These are phyloP conservation scores for Venustoraphidia nigricollis DNA, from an alignment of 2,888 invertebrate species.

Conservation along the genomic window DNA sequence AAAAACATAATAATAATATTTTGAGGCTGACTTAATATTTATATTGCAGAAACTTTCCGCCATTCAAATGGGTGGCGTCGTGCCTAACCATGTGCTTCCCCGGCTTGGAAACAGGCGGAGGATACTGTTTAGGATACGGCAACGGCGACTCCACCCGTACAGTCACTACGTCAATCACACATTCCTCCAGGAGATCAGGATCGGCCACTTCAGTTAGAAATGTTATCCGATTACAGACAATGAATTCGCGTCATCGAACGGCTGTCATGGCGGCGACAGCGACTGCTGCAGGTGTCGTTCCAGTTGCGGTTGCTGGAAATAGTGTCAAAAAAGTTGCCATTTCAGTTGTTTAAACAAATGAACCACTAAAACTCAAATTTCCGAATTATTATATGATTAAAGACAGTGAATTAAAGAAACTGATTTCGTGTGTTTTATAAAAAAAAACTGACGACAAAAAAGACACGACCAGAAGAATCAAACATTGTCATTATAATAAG, in stretches of 20 bases:
- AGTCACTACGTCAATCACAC: constrained; percentile 24
- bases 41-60: constrained; percentile 41
- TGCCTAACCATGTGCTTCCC: constrained; percentile 24
- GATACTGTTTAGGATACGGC: constrained; percentile 22
- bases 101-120: constrained; percentile 17
- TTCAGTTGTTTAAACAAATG: too few species aligned
- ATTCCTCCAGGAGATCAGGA: constrained; percentile 15
- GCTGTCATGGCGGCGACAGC: background rate
- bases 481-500: too few species aligned
- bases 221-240: too few species aligned
- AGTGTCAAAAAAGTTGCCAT: background rate
- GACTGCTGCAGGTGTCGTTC: background rate
- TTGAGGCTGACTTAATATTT: constrained; percentile 8
- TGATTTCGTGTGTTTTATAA: too few species aligned
- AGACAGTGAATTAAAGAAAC: too few species aligned
- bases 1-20: too few species aligned
- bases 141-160: constrained; percentile 20
- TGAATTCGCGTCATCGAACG: background rate
- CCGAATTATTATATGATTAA: too few species aligned
- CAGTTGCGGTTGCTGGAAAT: background rate
- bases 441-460: too few species aligned
- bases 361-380: too few species aligned
- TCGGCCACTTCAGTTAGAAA: too few species aligned
- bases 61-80: constrained; percentile 55
- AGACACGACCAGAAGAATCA: too few species aligned